phyloP scores from a whole-genome alignment of 92 coral and sea anemone genomes.

The Epizoanthus stellaris region DNA sequence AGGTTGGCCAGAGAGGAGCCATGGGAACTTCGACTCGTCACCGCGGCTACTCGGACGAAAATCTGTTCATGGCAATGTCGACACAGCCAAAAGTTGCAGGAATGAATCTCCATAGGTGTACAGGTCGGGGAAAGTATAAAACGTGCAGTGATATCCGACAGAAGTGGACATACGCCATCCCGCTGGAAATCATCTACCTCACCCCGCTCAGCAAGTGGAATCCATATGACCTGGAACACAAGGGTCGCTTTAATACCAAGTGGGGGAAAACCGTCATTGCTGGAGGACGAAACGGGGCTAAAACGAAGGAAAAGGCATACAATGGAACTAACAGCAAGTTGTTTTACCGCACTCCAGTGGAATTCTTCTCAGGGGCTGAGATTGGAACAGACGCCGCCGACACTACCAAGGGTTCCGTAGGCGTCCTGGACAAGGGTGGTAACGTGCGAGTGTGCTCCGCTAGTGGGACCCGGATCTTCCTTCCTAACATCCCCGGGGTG shows the following conservation, averaged over 20 bases:
- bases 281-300: slow-evolving; percentile 41
- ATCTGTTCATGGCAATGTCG: slow-evolving; percentile 91
- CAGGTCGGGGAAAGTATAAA: slow-evolving; percentile 25
- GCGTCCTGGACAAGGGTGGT: slow-evolving; percentile 45
- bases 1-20: slow-evolving; percentile 79
- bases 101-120: slow-evolving; percentile 59
- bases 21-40: slow-evolving; percentile 88
- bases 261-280: slow-evolving; percentile 33
- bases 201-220: slow-evolving; percentile 56
- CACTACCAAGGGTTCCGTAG: slow-evolving; percentile 38
- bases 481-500: slow-evolving; percentile 51
- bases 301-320: slow-evolving; percentile 30
- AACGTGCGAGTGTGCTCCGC: slow-evolving; percentile 27
- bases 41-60: slow-evolving; percentile 88
- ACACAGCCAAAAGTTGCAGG: slow-evolving; percentile 92
- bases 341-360: slow-evolving; percentile 51
- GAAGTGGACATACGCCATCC: slow-evolving; percentile 46
- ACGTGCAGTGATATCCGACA: slow-evolving; percentile 37
- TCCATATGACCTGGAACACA: slow-evolving; percentile 46
- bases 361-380: slow-evolving; percentile 48
- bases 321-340: slow-evolving; percentile 39
- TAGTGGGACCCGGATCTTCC: slow-evolving; percentile 48
- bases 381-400: slow-evolving; percentile 47
- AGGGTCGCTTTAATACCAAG: not conserved
- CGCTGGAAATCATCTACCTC: slow-evolving; percentile 51